Conservation (phyloP, 2,113 vertebrate genomes). For the Chaenogobius annularis region DNA sequence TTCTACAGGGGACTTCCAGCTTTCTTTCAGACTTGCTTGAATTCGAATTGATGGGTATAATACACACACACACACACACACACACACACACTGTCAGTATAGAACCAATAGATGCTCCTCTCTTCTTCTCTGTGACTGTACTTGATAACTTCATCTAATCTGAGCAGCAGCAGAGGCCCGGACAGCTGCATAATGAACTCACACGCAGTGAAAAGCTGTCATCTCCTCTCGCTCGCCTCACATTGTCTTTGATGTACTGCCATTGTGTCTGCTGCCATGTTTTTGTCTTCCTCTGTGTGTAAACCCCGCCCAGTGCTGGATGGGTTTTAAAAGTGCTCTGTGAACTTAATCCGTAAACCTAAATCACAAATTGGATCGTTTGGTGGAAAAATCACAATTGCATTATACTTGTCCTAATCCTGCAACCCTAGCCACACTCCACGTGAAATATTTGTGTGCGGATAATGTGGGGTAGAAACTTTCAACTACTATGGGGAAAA, state of each 20-base stretch:
- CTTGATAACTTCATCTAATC: slow-evolving; percentile 60
- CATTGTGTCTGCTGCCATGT: slow-evolving; percentile 20
- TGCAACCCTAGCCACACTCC: too few relatives aligned
- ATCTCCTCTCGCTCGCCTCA: slow-evolving; percentile 41
- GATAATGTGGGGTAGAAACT: too few relatives aligned
- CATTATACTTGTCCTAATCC: too few relatives aligned
- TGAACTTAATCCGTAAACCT: neutral
- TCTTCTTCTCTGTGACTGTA: slow-evolving; percentile 34
- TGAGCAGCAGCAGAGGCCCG: slow-evolving; percentile 37
- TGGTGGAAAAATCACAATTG: neutral
- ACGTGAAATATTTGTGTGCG: too few relatives aligned
- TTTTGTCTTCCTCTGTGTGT: slow-evolving; percentile 20
- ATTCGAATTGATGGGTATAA: neutral
- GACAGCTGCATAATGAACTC: slow-evolving; percentile 66
- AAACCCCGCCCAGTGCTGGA: slow-evolving; percentile 7
- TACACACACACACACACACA: slow-evolving; percentile 2
- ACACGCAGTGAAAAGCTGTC: slow-evolving; percentile 50
- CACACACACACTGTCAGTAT: slow-evolving; percentile 29
- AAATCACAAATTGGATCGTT: neutral
- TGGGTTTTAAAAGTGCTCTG: too few relatives aligned
- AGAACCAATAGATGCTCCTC: slow-evolving; percentile 24
- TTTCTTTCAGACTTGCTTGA: neutral
- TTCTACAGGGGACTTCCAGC: too few relatives aligned
- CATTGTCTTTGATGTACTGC: slow-evolving; percentile 34
- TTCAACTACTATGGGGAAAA: too few relatives aligned